Evolutionary conservation across 2,113 vertebrate species (phyloP).

Genomic region (Lophura nycthemera): DNA sequence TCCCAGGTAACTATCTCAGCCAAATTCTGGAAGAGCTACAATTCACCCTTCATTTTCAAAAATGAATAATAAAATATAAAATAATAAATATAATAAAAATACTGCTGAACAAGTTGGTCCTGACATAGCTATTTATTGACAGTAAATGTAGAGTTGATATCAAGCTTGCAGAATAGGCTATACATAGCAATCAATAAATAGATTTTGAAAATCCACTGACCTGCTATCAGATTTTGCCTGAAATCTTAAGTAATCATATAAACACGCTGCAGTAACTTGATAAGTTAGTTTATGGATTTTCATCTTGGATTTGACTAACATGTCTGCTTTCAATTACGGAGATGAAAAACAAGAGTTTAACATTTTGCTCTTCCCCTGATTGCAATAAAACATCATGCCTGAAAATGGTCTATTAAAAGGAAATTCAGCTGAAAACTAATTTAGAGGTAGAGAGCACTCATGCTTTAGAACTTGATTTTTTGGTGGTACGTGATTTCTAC

Average conservation of each 20-base stretch:
- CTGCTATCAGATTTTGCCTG: constrained; percentile 13
- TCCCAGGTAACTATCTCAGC: not conserved
- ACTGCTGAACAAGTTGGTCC: not conserved
- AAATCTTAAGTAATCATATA: constrained; percentile 7
- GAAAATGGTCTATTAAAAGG: not conserved
- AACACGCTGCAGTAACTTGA: constrained; percentile 45
- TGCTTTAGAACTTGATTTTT: not conserved
- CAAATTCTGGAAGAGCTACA: not conserved
- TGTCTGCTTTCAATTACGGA: constrained; percentile 61
- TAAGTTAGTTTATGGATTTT: constrained; percentile 42
- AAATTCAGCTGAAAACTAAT: not conserved
- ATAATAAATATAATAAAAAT: not conserved
- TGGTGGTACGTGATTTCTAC: not conserved
- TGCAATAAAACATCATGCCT: constrained; percentile 7
- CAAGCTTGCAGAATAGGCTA: not conserved
- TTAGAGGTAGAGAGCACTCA: not conserved
- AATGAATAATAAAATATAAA: too few species aligned
- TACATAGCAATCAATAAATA: not conserved
- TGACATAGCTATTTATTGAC: constrained; percentile 27
- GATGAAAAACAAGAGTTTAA: constrained; percentile 44
- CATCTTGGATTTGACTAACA: constrained; percentile 40
- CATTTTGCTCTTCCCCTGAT: constrained; percentile 31
- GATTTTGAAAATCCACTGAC: not conserved
- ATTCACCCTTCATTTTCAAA: not conserved
- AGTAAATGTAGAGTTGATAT: not conserved